A percentile compares a stretch with the other conserved stretches of the same genome.
phyloP scores from a whole-genome alignment of 2,888 invertebrate species.

The Ctenicera cuprea region DNA sequence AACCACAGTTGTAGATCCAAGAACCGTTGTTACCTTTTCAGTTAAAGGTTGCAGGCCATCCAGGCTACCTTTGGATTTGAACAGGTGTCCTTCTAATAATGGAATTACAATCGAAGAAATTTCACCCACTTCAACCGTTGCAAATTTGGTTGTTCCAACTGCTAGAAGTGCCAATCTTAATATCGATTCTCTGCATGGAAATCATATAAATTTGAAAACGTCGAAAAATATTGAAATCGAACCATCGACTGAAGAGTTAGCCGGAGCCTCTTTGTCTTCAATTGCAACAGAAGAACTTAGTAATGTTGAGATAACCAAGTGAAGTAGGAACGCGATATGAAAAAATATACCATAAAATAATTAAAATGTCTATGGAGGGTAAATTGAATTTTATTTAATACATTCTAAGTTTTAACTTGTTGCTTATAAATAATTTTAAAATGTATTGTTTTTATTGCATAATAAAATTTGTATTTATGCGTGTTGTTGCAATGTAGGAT shows the following conservation, averaged over 20 bases:
- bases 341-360: too few species aligned
- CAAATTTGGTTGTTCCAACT: conserved; percentile 36
- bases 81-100: conserved; percentile 57
- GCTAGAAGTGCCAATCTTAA: conserved; percentile 1
- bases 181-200: not conserved
- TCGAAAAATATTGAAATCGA: conserved; percentile 41
- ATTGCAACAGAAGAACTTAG: conserved; percentile 45
- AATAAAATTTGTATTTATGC: not conserved
- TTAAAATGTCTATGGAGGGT: too few species aligned
- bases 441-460: not conserved
- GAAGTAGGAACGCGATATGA: not conserved
- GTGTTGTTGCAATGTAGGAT: conserved; percentile 11
- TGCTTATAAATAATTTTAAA: not conserved
- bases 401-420: too few species aligned
- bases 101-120: conserved; percentile 33
- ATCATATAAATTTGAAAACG: not conserved
- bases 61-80: conserved; percentile 66
- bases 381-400: too few species aligned
- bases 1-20: conserved; percentile 65
- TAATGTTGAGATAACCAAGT: conserved; percentile 13
- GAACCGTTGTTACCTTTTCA: conserved; percentile 69
- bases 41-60: conserved; percentile 70
- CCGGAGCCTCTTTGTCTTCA: conserved; percentile 8
- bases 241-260: conserved; percentile 41
- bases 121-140: conserved; percentile 35